These are phyloP conservation scores for Crocuta crocuta DNA, from an alignment of 2,113 vertebrate species.

Conservation along the genomic window DNA sequence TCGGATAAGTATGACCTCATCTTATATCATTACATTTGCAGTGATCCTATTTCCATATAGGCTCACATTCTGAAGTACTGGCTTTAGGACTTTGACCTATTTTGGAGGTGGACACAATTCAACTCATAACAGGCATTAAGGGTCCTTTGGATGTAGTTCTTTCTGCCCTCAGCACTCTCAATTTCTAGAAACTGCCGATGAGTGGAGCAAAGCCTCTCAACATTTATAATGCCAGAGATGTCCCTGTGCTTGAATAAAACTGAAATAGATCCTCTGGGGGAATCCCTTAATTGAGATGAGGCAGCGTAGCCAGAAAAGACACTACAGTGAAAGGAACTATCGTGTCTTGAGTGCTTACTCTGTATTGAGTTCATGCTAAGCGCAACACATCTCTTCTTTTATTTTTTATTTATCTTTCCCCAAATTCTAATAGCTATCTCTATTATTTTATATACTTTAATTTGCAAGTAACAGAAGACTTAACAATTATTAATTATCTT, in stretches of 20 bases:
- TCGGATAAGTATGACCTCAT: not conserved
- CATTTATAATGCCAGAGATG: not conserved
- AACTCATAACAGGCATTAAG: not conserved
- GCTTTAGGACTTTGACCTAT: not conserved
- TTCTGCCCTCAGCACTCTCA: not conserved
- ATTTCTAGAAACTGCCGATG: not conserved
- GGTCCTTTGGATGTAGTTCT: not conserved
- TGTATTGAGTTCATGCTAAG: not conserved
- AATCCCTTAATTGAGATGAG: not conserved
- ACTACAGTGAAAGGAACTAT: not conserved
- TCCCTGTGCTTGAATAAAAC: not conserved
- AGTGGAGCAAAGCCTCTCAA: not conserved
- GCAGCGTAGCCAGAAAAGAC: not conserved
- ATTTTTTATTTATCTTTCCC: not conserved
- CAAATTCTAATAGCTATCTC: not conserved
- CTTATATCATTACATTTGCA: not conserved
- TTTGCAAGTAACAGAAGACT: conserved; percentile 27
- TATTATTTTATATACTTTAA: not conserved
- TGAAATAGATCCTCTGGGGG: not conserved
- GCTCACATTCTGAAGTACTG: not conserved
- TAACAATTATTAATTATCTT: not conserved
- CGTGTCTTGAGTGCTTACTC: not conserved
- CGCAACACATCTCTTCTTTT: not conserved
- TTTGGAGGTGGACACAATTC: not conserved
- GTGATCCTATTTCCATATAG: not conserved